phyloP scores from a whole-genome alignment of 2,888 invertebrate species.

The Meandrusa payeni region DNA sequence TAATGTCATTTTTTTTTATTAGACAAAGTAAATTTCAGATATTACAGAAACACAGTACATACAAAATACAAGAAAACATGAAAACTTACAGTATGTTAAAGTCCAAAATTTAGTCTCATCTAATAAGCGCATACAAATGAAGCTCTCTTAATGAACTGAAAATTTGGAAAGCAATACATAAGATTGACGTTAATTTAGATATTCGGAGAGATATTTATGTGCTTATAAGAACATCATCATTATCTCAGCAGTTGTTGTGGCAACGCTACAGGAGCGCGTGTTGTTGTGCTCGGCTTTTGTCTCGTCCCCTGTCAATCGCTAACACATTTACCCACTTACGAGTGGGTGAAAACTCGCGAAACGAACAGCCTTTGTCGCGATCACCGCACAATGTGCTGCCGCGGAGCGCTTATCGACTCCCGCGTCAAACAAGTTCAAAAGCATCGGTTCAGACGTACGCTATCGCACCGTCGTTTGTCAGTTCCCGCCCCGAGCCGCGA shows the following conservation, averaged over 20 bases:
- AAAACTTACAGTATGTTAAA: no score
- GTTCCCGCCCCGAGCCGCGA: constrained; percentile 60
- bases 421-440: constrained; percentile 77
- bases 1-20: no score
- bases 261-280: constrained; percentile 40
- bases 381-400: constrained; percentile 49
- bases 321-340: constrained; percentile 77
- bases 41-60: no score
- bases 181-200: no score
- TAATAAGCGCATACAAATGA: no score
- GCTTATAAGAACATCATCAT: constrained; percentile 63
- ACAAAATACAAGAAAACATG: no score
- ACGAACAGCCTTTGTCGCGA: constrained; percentile 62
- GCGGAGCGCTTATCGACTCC: constrained; percentile 64
- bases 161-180: no score
- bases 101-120: no score
- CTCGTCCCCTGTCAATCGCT: constrained; percentile 63
- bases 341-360: constrained; percentile 76
- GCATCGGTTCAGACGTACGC: constrained; percentile 68
- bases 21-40: no score
- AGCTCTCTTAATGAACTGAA: no score
- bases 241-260: constrained; percentile 59
- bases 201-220: no score
- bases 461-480: constrained; percentile 72
- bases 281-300: constrained; percentile 47